Evolutionary conservation across 2,888 invertebrate genomes (phyloP).

Genomic region (Trachelus iudaicus): DNA sequence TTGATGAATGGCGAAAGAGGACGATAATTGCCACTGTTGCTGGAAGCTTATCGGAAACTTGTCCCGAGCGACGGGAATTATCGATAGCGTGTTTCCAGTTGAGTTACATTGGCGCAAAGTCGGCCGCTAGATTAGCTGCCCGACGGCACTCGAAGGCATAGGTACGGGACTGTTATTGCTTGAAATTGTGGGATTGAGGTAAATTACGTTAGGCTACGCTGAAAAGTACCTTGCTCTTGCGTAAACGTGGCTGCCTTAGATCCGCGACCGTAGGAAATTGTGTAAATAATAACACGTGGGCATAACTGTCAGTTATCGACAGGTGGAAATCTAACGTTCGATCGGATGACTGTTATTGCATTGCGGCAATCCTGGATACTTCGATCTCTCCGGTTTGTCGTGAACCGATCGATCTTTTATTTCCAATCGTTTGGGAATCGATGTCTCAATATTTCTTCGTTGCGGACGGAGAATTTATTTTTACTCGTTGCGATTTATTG

Average conservation of each 20-base stretch:
- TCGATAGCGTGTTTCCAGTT: background rate
- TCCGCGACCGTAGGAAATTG: background rate
- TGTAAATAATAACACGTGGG: background rate
- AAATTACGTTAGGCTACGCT: background rate
- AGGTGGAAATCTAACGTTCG: background rate
- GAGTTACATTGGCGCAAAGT: background rate
- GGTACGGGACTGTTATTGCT: background rate
- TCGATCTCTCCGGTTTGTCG: background rate
- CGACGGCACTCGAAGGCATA: background rate
- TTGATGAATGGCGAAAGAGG: background rate
- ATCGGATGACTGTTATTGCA: background rate
- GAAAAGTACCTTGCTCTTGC: background rate
- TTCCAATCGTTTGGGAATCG: too few species aligned
- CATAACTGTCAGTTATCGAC: background rate
- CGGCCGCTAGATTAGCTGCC: background rate
- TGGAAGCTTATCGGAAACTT: background rate
- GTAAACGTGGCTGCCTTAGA: slow-evolving; percentile 8
- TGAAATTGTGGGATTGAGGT: background rate
- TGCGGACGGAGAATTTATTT: too few species aligned
- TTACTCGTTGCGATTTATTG: background rate
- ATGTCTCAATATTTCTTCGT: too few species aligned
- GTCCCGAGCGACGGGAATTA: background rate
- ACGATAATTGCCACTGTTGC: background rate
- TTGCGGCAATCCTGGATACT: background rate
- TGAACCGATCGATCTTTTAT: background rate